A percentile compares a stretch with the other conserved stretches of the same genome.
Conservation (phyloP, 1,140 invertebrate genomes). For the Drosophila suzukii region DNA sequence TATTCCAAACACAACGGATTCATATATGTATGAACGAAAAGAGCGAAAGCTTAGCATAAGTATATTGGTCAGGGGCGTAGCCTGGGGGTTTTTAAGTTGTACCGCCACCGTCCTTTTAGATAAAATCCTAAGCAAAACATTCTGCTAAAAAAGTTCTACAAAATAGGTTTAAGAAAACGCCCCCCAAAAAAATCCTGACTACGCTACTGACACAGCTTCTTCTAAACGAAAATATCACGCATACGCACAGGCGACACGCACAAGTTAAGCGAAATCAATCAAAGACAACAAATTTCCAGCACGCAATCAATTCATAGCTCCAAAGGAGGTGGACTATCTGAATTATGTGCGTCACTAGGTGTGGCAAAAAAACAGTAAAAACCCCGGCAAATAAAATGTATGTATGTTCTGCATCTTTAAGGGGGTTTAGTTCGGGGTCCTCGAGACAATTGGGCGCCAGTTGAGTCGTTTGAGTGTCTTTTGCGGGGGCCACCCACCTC, state of each 20-base stretch:
- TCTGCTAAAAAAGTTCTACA: no score
- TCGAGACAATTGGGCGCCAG: conserved; percentile 67
- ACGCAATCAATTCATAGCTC: conserved; percentile 69
- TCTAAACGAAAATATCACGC: conserved; percentile 31
- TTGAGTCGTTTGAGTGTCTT: conserved; percentile 13
- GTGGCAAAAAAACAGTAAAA: conserved; percentile 6
- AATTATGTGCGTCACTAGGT: conserved; percentile 53
- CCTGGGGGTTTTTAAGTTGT: no score
- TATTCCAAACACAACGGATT: no score
- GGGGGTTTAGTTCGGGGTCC: conserved; percentile 47
- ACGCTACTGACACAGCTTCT: conserved; percentile 42
- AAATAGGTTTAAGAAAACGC: no score
- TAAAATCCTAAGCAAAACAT: no score
- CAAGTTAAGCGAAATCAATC: conserved; percentile 72
- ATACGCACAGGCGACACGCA: conserved; percentile 43
- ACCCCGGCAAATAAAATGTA: conserved; percentile 2
- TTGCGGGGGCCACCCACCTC: background rate
- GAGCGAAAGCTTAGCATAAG: no score
- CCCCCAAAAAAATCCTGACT: no score
- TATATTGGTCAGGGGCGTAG: no score
- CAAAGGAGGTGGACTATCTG: background rate
- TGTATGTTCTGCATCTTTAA: conserved; percentile 11
- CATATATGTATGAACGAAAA: no score
- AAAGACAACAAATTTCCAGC: conserved; percentile 65
- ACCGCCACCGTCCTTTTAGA: no score